Base-by-base conservation (phyloP, 2,888 invertebrate genomes). In the Phaonia tiefii region DNA sequence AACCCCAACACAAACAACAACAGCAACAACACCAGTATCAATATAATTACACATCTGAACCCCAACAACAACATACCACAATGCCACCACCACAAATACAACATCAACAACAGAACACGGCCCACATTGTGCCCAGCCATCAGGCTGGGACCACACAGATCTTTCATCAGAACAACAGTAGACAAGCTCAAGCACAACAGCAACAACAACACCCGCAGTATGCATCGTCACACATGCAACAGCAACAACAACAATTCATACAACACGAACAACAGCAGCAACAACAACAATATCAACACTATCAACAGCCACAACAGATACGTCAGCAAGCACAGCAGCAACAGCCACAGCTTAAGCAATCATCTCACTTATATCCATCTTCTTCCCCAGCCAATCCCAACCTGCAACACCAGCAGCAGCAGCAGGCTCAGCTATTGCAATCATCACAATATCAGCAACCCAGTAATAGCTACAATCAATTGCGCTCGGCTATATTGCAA, bases 61-160 rank as follows among this genome's bases (percentile, higher is more conserved):
- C 84, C 60, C 83, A 83, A 22, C 86, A 85, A 79, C 86, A 86
- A 80, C 86, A 86, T 85, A 86, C 86, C 88, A 91, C 89, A 76
- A 88, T 90, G 84, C 88, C 89, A 85, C 87, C 88, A 83, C 88
- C 89, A 86, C 86, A 87, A 80, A 88, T 89, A 86, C 89, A 89
- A 86, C 89, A 90, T 84, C 91, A 91, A 79, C 91, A 90, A 85
- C 91, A 91, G 83, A 91, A 91, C 73, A 84, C 90, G 86, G 88
- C 88, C 82, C 88, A 88, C 74, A 89, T 89, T 83, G 87, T 89
- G 82, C 85, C 89, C 72, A 90, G 88, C 85, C 89, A 86, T 86
- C 89, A 89, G 85, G 86, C 86, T 72, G 79, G 82, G 54, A 84
- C 84, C 82, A 86, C 86, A 75, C 85, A 85, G 83, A 75, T 79